These are phyloP conservation scores for Ganaspis sp. DNA, from an alignment of 1,140 invertebrate genomes.

Conservation along the genomic window DNA sequence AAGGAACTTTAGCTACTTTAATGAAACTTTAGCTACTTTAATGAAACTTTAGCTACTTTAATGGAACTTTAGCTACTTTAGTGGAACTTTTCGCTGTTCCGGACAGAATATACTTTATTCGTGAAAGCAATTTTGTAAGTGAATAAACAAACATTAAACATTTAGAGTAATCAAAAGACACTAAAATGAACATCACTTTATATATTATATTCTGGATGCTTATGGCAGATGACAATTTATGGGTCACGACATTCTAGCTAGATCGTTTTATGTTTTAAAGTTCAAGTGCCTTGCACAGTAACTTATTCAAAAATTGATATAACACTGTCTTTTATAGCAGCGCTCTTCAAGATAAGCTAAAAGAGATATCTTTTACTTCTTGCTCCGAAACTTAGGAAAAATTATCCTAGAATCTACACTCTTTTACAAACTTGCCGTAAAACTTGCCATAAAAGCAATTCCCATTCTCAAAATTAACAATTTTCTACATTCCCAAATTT, in stretches of 20 bases:
- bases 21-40: no score
- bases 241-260: background rate
- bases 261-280: background rate
- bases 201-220: background rate
- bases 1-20: no score
- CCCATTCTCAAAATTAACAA: no score
- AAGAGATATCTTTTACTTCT: background rate
- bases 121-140: no score
- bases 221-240: conserved; percentile 8
- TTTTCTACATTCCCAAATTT: no score
- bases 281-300: background rate
- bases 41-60: no score
- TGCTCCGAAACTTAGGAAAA: background rate
- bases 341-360: background rate
- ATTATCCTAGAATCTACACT: background rate
- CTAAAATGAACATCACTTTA: conserved; percentile 2
- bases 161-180: background rate
- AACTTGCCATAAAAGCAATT: no score
- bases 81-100: no score
- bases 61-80: no score
- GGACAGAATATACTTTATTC: no score
- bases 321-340: conserved; percentile 1
- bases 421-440: background rate
- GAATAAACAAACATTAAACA: background rate
- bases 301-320: conserved; percentile 8